Evolutionary conservation across 92 coral and sea anemone species (phyloP).

Genomic region (Porites cylindrica): DNA sequence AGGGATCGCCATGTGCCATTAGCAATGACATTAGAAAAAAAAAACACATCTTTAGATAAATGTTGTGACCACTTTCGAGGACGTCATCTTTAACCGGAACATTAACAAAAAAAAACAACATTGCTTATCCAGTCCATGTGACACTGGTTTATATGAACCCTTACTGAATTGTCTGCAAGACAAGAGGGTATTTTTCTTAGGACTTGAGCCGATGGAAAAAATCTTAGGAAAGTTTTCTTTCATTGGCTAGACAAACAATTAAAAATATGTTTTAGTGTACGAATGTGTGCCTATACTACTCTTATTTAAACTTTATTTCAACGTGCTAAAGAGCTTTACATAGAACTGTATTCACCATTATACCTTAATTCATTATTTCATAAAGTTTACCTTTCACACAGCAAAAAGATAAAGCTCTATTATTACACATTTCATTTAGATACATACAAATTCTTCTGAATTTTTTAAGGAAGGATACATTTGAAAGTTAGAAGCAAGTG

Average conservation of each 20-base stretch:
- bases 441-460: too few species aligned
- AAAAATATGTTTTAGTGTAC: neutral
- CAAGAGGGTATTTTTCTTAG: neutral
- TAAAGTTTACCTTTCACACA: neutral
- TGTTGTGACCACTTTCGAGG: too few species aligned
- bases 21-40: neutral
- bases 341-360: too few species aligned
- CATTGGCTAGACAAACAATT: neutral
- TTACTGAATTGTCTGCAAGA: neutral
- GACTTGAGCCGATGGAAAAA: neutral
- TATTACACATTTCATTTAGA: neutral
- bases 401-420: too few species aligned
- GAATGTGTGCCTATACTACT: neutral
- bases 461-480: too few species aligned
- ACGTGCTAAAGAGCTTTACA: neutral
- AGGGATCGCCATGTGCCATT: constrained; percentile 28
- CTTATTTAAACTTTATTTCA: neutral
- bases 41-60: neutral
- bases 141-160: neutral
- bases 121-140: neutral
- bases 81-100: neutral
- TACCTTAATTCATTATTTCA: too few species aligned
- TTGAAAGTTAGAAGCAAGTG: too few species aligned
- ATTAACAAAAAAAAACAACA: neutral
- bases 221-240: neutral